Evolutionary conservation across 2,888 invertebrate genomes (phyloP).

Genomic region (Leptopterna dolabrata): DNA sequence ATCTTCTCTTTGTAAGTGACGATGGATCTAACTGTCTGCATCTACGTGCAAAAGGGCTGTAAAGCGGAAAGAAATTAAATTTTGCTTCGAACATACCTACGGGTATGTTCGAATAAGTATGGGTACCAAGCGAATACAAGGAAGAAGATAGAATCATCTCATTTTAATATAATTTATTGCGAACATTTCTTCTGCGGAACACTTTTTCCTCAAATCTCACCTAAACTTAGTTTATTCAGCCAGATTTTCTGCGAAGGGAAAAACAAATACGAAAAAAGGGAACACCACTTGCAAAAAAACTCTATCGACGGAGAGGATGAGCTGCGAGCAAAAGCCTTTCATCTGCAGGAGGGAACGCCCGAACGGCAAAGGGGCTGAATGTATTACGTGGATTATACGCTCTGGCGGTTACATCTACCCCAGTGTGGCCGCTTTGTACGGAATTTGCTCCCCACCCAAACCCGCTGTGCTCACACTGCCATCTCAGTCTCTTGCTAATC

Average conservation of each 20-base stretch:
- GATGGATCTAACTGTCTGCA: too few species aligned
- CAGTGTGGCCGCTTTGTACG: not conserved
- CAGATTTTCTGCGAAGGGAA: not conserved
- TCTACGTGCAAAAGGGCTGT: too few species aligned
- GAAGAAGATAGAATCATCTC: slow-evolving; percentile 57
- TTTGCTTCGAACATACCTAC: too few species aligned
- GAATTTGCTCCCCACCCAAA: not conserved
- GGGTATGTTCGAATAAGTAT: too few species aligned
- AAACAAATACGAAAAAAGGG: not conserved
- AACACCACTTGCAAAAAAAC: not conserved
- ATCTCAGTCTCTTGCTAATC: not conserved
- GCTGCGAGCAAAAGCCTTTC: not conserved
- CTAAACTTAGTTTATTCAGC: not conserved
- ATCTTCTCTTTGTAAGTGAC: too few species aligned
- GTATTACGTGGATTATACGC: not conserved
- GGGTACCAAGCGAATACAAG: too few species aligned
- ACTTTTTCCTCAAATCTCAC: not conserved
- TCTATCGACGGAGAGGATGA: not conserved
- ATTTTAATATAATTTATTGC: not conserved
- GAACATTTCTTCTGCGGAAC: too few species aligned
- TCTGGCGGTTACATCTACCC: not conserved
- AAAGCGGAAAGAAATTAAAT: too few species aligned
- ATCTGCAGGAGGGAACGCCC: not conserved
- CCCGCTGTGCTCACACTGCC: not conserved
- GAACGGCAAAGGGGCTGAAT: not conserved